Percentiles rank a stretch among this genome's conserved stretches.
These are phyloP conservation scores for Melipona quadrifasciata DNA, from an alignment of 1,140 invertebrate species.

Conservation along the genomic window DNA sequence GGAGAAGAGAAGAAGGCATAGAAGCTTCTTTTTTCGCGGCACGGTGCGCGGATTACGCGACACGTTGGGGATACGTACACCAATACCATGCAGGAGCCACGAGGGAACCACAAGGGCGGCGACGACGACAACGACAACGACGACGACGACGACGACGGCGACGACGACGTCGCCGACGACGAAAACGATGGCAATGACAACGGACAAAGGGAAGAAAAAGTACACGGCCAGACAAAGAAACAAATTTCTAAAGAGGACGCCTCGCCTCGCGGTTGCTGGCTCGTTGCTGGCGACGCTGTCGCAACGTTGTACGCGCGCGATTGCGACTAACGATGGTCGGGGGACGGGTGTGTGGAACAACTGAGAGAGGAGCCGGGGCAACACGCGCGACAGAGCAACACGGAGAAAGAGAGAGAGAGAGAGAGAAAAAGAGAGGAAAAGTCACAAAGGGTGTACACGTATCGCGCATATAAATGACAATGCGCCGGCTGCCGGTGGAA, in stretches of 20 bases:
- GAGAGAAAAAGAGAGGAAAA: constrained; percentile 54
- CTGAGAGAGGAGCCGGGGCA: constrained; percentile 26
- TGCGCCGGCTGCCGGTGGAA: constrained; percentile 69
- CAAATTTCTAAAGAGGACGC: constrained; percentile 76
- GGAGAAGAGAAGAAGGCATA: background rate
- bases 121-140: constrained; percentile 39
- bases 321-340: constrained; percentile 62
- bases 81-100: constrained; percentile 22
- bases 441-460: constrained; percentile 66
- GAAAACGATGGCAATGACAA: constrained; percentile 52
- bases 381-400: constrained; percentile 34
- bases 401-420: constrained; percentile 34
- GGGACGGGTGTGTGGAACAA: constrained; percentile 34
- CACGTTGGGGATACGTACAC: background rate
- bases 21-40: constrained; percentile 18
- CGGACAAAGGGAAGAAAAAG: constrained; percentile 50
- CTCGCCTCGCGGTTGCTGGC: constrained; percentile 34
- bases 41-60: background rate
- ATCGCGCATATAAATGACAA: constrained; percentile 76
- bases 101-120: background rate
- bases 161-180: constrained; percentile 17
- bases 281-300: constrained; percentile 9
- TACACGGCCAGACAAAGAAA: constrained; percentile 62
- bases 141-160: constrained; percentile 27
- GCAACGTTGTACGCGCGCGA: constrained; percentile 64